Evolutionary conservation across 1,140 invertebrate genomes (phyloP).

Genomic region (Carposina sasakii): DNA sequence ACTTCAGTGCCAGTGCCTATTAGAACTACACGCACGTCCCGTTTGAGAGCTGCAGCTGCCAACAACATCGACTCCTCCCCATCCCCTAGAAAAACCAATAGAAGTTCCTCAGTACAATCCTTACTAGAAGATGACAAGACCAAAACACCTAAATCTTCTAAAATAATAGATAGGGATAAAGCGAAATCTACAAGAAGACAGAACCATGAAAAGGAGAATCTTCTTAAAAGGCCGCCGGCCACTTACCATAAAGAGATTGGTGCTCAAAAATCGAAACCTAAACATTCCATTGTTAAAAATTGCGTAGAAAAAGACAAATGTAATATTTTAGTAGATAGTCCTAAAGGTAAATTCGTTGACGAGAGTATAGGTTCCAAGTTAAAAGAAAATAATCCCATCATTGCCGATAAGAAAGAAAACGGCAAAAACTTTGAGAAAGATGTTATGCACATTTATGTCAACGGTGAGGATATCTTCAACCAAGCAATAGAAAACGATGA

Average conservation of each 20-base stretch:
- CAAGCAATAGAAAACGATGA: slow-evolving; percentile 46
- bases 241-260: slow-evolving; percentile 57
- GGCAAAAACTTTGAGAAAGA: slow-evolving; percentile 36
- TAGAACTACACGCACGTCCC: slow-evolving; percentile 80
- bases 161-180: slow-evolving; percentile 65
- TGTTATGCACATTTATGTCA: slow-evolving; percentile 20
- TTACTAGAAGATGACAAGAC: slow-evolving; percentile 52
- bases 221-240: slow-evolving; percentile 43
- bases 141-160: slow-evolving; percentile 48
- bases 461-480: slow-evolving; percentile 55
- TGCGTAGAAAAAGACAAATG: slow-evolving; percentile 68
- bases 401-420: too few relatives aligned
- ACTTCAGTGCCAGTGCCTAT: slow-evolving; percentile 68
- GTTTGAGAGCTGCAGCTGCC: slow-evolving; percentile 77
- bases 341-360: slow-evolving; percentile 52
- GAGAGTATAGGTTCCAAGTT: slow-evolving; percentile 41
- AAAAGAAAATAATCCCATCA: slow-evolving; percentile 44
- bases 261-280: slow-evolving; percentile 68
- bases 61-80: slow-evolving; percentile 43
- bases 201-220: slow-evolving; percentile 60
- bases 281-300: slow-evolving; percentile 67
- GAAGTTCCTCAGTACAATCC: slow-evolving; percentile 60
- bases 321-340: slow-evolving; percentile 58
- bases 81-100: slow-evolving; percentile 48
- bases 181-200: slow-evolving; percentile 37